Conservation (phyloP, 2,113 vertebrate species). For the Osmerus mordax region DNA sequence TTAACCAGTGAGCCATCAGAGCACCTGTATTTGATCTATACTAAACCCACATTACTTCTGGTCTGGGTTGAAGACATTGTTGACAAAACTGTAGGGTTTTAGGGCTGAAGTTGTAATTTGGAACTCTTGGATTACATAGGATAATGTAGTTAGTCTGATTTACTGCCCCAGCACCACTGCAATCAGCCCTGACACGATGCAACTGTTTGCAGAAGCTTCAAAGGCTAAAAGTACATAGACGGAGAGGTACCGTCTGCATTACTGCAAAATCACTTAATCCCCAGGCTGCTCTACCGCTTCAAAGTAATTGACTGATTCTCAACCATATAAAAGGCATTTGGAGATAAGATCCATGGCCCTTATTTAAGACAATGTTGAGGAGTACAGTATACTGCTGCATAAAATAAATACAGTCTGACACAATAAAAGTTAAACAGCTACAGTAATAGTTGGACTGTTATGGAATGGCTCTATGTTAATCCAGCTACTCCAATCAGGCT, state of each 20-base stretch:
- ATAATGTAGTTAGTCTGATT: constrained; percentile 64
- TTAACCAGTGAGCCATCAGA: no score
- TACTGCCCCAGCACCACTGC: constrained; percentile 58
- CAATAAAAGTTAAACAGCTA: constrained; percentile 9
- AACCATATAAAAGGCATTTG: constrained; percentile 46
- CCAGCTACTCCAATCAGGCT: constrained; percentile 22
- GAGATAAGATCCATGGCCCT: constrained; percentile 37
- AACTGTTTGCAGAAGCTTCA: constrained; percentile 52
- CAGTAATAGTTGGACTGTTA: background rate
- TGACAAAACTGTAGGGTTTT: constrained; percentile 55
- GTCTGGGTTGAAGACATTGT: constrained; percentile 47
- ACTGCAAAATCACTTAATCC: constrained; percentile 62
- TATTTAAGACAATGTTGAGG: constrained; percentile 27
- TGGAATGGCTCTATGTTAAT: background rate
- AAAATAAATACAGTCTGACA: constrained; percentile 6
- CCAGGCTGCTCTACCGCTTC: constrained; percentile 34
- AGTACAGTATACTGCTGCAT: constrained; percentile 3
- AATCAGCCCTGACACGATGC: constrained; percentile 56
- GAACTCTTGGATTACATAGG: constrained; percentile 58
- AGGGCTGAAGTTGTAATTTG: constrained; percentile 64
- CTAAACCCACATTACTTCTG: constrained; percentile 26
- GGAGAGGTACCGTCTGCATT: constrained; percentile 24
- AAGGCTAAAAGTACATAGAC: constrained; percentile 26
- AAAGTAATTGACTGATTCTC: constrained; percentile 63
- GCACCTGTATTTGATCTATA: background rate